Evolutionary conservation across 2,888 invertebrate species (phyloP), one percentile per base, ranked within the genome.

Genomic region (Meloe dianella): DNA sequence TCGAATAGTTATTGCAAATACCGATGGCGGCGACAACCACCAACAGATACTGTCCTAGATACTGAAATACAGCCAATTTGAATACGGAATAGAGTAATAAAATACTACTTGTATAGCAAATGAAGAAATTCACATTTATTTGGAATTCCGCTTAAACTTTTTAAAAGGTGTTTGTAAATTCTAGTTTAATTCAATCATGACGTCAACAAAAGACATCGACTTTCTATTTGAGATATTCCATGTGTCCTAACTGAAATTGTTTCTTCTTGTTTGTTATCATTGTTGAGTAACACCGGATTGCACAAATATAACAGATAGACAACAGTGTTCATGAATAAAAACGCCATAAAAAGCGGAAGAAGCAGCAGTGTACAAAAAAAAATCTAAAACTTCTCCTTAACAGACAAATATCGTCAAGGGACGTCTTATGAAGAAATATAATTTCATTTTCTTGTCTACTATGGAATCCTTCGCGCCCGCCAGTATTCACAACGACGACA

Each of bases 351-450:
- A 76, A 71, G 73, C 71, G 74, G 75, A 74, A 76, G 70, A 1
- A 10, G 20, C 20, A 20, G 41, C 2, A 12, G 22, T 3, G 2
- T 9, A 20, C 7, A n/a, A 17, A 71, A 74, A 76, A 75, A 75
- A 79, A 78, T 77, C 77, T 76, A 75, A 72, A 76, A 78, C 72
- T 77, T 73, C 68, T 75, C 75, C 51, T 51, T 67, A 65, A 70
- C 76, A 74, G 77, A 78, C 78, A 80, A 80, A 78, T 79, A 72
- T 74, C 75, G 77, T 73, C 78, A 68, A 72, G 80, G 78, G 80
- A 79, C 73, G 74, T 74, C 74, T 79, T 78, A 79, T 78, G 78
- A 78, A 77, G 76, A 79, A 79, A 79, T 78, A 77, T 80, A 78
- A 80, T 79, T 80, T 78, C 77, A 78, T 79, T 79, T 77, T 73